Base-by-base conservation (phyloP, 2,888 invertebrate species). In the Eupsilia transversa region DNA sequence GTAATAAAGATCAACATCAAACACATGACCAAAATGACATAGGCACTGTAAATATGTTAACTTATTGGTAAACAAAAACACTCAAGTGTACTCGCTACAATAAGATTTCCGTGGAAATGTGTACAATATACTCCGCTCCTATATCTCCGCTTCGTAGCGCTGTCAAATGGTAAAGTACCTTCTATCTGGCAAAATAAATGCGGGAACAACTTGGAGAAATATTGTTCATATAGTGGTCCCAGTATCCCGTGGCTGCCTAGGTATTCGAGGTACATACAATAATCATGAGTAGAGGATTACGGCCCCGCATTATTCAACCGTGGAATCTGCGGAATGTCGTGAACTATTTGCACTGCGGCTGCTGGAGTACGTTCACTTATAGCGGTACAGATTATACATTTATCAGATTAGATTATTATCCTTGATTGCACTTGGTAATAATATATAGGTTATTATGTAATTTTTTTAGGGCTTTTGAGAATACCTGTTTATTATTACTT, bases 231-330 rank as follows among this genome's bases (percentile, higher is more conserved):
- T 75, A 60, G 72, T 46, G 59, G 60, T 33, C 72, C n/a, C 66
- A 52, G 70, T 33, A 72, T 76, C 74, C 56, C 72, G 71, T 49
- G 65, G 74, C 70, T 74, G 74, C 20, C 61, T 60, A 54, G 72
- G 38, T 72, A 77, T 84, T 77, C 72, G 61, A 35, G 71, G 54
- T 77, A 77, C 75, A 80, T 78, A 75, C 71, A 75, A 83, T 83
- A 86, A 86, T 72, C 80, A 80, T 83, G 77, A 85, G 83, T 82
- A 67, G 64, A 69, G 66, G 81, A 74, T 83, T 78, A 77, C 72
- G 68, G 74, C 60, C 23, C 74, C 74, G 76, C 76, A 81, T 78
- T 79, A 79, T 72, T 81, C 74, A 79, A 76, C 82, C 73, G 74
- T 60, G 72, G 73, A 77, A 85, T 84, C 68, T 65, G 60, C 20